Percentiles rank a stretch among this genome's conserved stretches.
These are phyloP conservation scores for Barnardius zonarius DNA, from an alignment of 2,113 vertebrate genomes.

Conservation along the genomic window DNA sequence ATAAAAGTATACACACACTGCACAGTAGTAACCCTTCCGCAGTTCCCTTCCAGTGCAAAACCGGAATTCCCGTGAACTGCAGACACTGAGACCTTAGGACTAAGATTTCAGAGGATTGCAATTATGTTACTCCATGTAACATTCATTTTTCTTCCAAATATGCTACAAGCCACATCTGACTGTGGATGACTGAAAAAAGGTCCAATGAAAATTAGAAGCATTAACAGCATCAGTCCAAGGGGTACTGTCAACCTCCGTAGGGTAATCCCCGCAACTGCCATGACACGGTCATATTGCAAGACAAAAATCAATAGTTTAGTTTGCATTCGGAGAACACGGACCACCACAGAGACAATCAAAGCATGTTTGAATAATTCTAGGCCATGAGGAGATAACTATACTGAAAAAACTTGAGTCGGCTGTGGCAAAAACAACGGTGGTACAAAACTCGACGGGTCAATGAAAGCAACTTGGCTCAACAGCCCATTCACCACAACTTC, in stretches of 20 bases:
- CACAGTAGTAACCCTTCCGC: neutral
- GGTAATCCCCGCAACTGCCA: neutral
- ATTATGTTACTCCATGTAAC: rapidly evolving
- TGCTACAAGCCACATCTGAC: neutral
- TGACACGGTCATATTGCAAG: neutral
- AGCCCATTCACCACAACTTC: neutral
- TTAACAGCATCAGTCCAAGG: neutral
- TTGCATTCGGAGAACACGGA: neutral
- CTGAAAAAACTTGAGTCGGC: neutral
- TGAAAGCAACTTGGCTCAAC: neutral
- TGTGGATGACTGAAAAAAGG: neutral
- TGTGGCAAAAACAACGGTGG: neutral
- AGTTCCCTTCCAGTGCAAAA: neutral
- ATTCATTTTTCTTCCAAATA: neutral
- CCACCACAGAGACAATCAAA: neutral
- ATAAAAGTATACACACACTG: neutral
- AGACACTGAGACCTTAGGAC: rapidly evolving
- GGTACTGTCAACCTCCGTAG: neutral
- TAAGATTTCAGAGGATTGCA: neutral
- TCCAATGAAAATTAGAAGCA: neutral
- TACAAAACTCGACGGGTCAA: neutral
- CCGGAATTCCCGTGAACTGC: neutral
- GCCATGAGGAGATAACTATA: neutral
- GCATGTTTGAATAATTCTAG: rapidly evolving
- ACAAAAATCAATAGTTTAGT: neutral